Base-by-base conservation (phyloP, 2,797 vertebrate species). In the Melopsittacus undulatus region DNA sequence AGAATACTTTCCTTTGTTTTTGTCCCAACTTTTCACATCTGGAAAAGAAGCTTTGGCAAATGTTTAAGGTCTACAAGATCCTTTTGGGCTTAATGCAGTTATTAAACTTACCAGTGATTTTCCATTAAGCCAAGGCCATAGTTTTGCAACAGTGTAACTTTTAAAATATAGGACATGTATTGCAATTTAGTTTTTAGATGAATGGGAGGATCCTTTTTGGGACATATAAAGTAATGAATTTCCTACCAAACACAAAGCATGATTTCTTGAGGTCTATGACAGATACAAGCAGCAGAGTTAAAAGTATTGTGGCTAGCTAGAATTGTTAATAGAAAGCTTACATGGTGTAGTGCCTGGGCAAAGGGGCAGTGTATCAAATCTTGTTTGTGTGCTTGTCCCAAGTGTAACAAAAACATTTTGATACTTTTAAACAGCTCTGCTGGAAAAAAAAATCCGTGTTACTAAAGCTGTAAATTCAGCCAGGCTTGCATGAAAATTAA, bases 51-150 rank as follows among this genome's bases (percentile, higher is more conserved):
- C 36, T 79, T 83, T 96, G 95, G 94, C 87, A 86, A 87, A 76
- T 81, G 30, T 68, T 95, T 63, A 87, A 88, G 89, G 77, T 90
- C 79, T 92, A 36, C n/a, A 82, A 61, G 57, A 42, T 91, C 51
- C 87, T 93, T 87, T 91, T 87, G 87, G 89, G 87, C 40, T 97
- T 95, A 95, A 90, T 95, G 79, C 36, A 92, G 88, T 94, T 97
- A 92, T 59, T 95, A 94, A 94, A 90, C 59, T 92, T 90, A 70
- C 17, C 59, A 94, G 83, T 86, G 90, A 93, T 95, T 95, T 96
- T 96, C 90, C 86, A 67, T 82, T 94, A 92, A 89, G 77, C 78
- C 67, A 90, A 34, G 36, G 10, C 77, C 11, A 6, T 83, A 59
- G 38, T 92, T 94, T 64, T 93, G 34, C 38, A 83, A 30, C 73